Percentiles rank a stretch among this genome's conserved stretches.
Conservation (phyloP, 2,113 vertebrate species). For the Paratilapia polleni region DNA sequence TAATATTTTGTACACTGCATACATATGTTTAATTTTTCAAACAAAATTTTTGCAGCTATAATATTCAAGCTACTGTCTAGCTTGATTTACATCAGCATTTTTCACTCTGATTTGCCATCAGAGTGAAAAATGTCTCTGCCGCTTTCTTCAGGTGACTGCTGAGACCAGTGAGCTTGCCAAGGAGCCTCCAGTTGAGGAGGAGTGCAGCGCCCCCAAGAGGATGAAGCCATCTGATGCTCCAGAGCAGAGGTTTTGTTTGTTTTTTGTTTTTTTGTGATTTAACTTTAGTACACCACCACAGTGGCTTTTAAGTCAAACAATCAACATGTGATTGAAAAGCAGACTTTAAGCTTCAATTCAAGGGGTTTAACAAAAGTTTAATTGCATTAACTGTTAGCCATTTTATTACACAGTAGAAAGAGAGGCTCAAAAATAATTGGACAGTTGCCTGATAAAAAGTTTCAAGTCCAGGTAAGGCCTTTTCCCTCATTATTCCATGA, state of each 20-base stretch:
- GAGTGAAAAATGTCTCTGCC: not conserved
- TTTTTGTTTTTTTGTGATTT: not conserved
- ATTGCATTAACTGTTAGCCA: not conserved
- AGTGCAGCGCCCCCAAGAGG: slow-evolving; percentile 84
- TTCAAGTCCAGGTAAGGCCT: not conserved
- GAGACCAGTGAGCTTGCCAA: slow-evolving; percentile 63
- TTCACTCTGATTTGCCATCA: not conserved
- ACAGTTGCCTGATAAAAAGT: not conserved
- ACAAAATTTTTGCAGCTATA: not conserved
- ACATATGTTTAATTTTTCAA: not conserved
- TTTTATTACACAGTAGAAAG: no score
- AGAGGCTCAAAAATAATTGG: no score
- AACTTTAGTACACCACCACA: not conserved
- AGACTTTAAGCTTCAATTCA: not conserved
- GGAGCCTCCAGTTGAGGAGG: slow-evolving; percentile 73
- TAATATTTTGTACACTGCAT: not conserved
- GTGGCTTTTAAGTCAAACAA: not conserved
- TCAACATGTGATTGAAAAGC: not conserved
- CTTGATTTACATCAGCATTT: no score
- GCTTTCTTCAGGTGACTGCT: slow-evolving; percentile 71
- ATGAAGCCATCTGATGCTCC: slow-evolving; percentile 76
- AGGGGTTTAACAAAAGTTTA: not conserved
- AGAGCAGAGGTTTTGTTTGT: slow-evolving; percentile 64
- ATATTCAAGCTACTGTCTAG: not conserved
- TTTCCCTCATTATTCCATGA: not conserved